Evolutionary conservation across 2,888 invertebrate genomes (phyloP).

Genomic region (Iphiclides podalirius): DNA sequence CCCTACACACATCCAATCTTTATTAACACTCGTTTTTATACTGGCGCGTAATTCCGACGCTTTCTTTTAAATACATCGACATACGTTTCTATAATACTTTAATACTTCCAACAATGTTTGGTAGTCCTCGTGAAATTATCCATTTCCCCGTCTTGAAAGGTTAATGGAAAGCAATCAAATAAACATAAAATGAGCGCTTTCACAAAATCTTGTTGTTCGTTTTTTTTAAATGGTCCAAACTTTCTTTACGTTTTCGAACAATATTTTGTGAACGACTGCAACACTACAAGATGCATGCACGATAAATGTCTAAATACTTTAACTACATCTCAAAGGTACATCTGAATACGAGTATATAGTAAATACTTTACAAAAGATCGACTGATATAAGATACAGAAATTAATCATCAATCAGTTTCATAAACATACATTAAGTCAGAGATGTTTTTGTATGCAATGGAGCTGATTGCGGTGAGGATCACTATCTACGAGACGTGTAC

Average conservation of each 20-base stretch:
- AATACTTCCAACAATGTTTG: constrained; percentile 25
- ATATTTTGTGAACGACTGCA: constrained; percentile 14
- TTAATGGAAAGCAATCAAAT: constrained; percentile 19
- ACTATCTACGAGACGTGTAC: constrained; percentile 19
- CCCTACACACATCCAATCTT: constrained; percentile 82
- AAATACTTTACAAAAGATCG: constrained; percentile 5
- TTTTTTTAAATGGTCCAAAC: neutral
- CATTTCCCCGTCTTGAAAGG: constrained; percentile 18
- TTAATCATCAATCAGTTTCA: constrained; percentile 5
- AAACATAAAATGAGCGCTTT: constrained; percentile 19
- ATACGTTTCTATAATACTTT: constrained; percentile 24
- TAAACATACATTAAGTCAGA: neutral
- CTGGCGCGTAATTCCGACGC: constrained; percentile 40
- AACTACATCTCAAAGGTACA: constrained; percentile 9
- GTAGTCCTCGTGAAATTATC: constrained; percentile 20
- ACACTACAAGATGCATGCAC: constrained; percentile 18
- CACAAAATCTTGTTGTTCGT: constrained; percentile 19
- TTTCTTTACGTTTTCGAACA: neutral
- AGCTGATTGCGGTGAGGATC: constrained; percentile 14
- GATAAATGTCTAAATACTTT: constrained; percentile 12
- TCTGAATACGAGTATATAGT: constrained; percentile 2
- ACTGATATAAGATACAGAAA: constrained; percentile 1
- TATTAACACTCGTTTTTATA: constrained; percentile 35
- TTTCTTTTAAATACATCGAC: constrained; percentile 27
- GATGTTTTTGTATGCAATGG: constrained; percentile 1